Base-by-base conservation (phyloP, 2,888 invertebrate species). In the Siphlonurus alternatus region DNA sequence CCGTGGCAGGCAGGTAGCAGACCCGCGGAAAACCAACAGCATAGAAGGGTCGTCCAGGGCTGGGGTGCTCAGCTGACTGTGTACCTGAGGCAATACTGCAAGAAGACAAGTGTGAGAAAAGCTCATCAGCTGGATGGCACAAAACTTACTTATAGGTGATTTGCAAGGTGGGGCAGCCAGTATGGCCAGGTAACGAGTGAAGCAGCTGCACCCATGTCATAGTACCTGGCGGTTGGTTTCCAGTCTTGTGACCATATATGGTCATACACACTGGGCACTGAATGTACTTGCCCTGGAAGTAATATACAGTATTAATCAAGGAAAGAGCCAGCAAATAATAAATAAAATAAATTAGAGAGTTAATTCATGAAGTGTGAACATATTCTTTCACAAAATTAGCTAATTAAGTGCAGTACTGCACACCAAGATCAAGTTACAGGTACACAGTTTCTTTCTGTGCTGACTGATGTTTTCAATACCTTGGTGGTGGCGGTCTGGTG, bases 181-280 rank as follows among this genome's bases (percentile, higher is more conserved):
- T 78, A 73, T 84, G 83, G 0, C 89, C 87, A 64, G 91, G 87
- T 71, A 90, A 74, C 66, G 83, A 79, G 68, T 83, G 80, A 62
- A 70, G 70, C 68, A 87, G 81, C 67, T 86, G 78, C 62, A 84
- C 82, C 88, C 89, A 89, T 70, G 88, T 86, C 90, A 91, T 90
- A 68, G 83, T 84, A 65, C 90, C 90, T 23, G 83, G 80, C 1
- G 93, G 91, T 76, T 92, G 92, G 74, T 86, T 89, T 54, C 89
- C 89, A 70, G 81, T 84, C 84, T 77, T 88, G 67, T 76, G 87
- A 1, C 92, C 92, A 75, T 91, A 91, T 70, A 88, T 85, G 70
- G 85, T 85, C 67, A 91, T 90, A 76, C 93, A 93, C 23, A 89
- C 87, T 2, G 89, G 88, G 74, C 94, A 94, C 75, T 89, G 89